Conservation (phyloP, 2,113 vertebrate genomes). For the Platichthys flesus region DNA sequence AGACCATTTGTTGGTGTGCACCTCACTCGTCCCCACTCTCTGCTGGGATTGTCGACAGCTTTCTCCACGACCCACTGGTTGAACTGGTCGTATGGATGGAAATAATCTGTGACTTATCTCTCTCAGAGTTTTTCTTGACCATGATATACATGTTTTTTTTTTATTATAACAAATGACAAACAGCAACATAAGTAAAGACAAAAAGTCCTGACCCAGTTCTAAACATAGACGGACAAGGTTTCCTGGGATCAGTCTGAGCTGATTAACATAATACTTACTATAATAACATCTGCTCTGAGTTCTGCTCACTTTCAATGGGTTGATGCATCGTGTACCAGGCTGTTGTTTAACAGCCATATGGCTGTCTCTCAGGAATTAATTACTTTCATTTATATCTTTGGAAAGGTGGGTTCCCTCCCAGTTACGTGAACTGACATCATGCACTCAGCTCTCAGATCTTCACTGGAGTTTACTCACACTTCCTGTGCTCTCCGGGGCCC, state of each 20-base stretch:
- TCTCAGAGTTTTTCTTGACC: too few species aligned
- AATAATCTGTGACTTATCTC: too few species aligned
- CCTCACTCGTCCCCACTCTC: too few species aligned
- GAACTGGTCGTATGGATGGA: too few species aligned
- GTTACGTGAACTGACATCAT: conserved; percentile 12
- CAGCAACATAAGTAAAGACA: background rate
- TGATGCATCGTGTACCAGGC: conserved; percentile 41
- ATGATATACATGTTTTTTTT: too few species aligned
- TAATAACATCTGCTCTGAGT: conserved; percentile 14
- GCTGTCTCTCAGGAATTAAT: conserved; percentile 53
- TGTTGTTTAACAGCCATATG: conserved; percentile 59
- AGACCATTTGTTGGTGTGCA: too few species aligned
- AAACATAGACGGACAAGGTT: background rate
- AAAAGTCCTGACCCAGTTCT: conserved; percentile 1
- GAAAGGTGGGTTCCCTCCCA: conserved; percentile 35
- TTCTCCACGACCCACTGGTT: too few species aligned
- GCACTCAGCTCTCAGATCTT: conserved; percentile 15
- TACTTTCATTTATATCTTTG: conserved; percentile 46
- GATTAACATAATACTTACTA: conserved; percentile 15
- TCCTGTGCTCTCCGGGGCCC: conserved; percentile 1
- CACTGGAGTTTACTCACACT: background rate
- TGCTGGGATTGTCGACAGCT: too few species aligned
- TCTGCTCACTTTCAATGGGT: conserved; percentile 45
- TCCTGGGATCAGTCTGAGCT: background rate
- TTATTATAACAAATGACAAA: background rate